Conservation (phyloP, 2,113 vertebrate species). For the Lagenorhynchus albirostris region DNA sequence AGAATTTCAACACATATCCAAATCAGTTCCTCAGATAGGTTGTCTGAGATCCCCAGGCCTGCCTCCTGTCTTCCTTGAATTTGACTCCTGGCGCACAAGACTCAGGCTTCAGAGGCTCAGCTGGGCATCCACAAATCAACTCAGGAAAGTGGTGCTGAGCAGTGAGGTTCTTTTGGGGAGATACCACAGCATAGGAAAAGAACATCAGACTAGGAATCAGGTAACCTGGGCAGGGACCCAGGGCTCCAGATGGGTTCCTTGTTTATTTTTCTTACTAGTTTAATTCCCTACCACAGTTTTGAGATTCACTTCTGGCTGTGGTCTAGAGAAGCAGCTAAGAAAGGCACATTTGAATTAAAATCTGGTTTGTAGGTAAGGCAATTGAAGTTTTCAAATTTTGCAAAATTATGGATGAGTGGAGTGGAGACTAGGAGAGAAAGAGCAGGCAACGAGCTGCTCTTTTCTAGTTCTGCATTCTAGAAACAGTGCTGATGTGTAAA, state of each 20-base stretch:
- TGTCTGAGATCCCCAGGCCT: not conserved
- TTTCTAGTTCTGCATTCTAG: constrained; percentile 1
- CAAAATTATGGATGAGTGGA: not conserved
- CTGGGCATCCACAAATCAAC: not conserved
- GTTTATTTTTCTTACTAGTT: constrained; percentile 30
- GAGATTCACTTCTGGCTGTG: constrained; percentile 2
- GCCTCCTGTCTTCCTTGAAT: not conserved
- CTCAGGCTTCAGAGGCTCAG: not conserved
- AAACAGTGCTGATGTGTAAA: not conserved
- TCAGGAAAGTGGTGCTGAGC: not conserved
- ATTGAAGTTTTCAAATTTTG: constrained; percentile 31
- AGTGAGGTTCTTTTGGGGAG: not conserved
- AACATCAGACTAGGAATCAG: not conserved
- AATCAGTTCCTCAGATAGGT: not conserved
- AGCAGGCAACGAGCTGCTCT: not conserved
- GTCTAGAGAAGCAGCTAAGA: constrained; percentile 23
- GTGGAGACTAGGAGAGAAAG: not conserved
- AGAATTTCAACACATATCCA: constrained; percentile 28
- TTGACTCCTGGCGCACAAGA: constrained; percentile 3
- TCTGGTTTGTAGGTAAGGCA: not conserved
- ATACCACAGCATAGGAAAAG: not conserved
- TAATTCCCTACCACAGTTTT: constrained; percentile 12
- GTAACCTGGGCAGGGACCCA: not conserved
- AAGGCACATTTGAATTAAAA: constrained; percentile 21
- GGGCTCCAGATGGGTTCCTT: not conserved